Percentiles rank a stretch among this genome's conserved stretches.
phyloP scores from a whole-genome alignment of 1,140 invertebrate genomes.

The Papilio aristodemus region DNA sequence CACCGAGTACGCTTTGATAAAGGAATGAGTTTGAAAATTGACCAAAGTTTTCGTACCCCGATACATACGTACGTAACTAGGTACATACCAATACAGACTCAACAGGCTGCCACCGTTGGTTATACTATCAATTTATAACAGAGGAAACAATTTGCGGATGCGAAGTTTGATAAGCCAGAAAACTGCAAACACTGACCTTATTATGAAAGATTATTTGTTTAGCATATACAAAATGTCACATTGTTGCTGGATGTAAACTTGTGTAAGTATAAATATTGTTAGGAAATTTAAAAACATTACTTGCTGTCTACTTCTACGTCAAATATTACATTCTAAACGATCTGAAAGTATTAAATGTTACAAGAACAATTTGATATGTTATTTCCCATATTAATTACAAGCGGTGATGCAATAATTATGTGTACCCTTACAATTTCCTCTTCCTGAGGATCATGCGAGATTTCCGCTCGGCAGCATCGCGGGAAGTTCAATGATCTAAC shows the following conservation, averaged over 20 bases:
- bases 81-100: too few species aligned
- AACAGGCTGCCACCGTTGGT: neutral
- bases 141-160: conserved; percentile 7
- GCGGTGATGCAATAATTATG: neutral
- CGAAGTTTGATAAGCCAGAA: neutral
- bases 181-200: conserved; percentile 5
- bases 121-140: neutral
- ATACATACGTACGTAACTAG: too few species aligned
- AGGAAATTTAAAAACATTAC: too few species aligned
- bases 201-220: neutral
- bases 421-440: conserved; percentile 20
- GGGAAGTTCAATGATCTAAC: conserved; percentile 4
- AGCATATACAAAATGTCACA: neutral
- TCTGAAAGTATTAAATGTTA: neutral
- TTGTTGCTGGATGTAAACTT: too few species aligned
- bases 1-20: too few species aligned
- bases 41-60: too few species aligned
- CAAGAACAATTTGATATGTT: conserved; percentile 15
- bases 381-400: conserved; percentile 10
- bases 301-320: too few species aligned
- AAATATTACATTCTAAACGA: too few species aligned
- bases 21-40: too few species aligned
- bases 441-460: conserved; percentile 14
- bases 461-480: conserved; percentile 15
- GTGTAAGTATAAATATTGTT: too few species aligned